Evolutionary conservation across 2,797 vertebrate species (phyloP).

Genomic region (Eidolon dupreanum): DNA sequence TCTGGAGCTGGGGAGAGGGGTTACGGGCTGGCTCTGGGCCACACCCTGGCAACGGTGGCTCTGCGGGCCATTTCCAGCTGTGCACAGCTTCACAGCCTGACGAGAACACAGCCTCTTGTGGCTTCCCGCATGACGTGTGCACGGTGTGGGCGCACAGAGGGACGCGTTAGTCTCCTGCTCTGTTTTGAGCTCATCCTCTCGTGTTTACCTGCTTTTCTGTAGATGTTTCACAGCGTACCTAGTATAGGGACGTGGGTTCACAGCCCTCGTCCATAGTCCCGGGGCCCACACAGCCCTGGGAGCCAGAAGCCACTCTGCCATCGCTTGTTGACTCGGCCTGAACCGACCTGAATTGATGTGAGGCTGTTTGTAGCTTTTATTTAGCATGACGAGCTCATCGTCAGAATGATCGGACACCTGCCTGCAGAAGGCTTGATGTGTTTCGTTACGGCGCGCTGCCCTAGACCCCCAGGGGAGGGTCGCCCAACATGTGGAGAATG

Average conservation of each 20-base stretch:
- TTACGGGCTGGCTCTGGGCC: fast-evolving
- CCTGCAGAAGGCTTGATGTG: not conserved
- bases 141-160: not conserved
- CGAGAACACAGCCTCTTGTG: fast-evolving
- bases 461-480: not conserved
- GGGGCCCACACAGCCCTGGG: not conserved
- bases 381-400: not conserved
- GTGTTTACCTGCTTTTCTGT: not conserved
- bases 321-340: not conserved
- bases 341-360: not conserved
- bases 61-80: not conserved
- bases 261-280: not conserved
- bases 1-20: not conserved
- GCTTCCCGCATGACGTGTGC: not conserved
- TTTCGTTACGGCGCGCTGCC: not conserved
- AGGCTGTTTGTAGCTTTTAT: not conserved
- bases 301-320: not conserved
- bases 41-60: not conserved
- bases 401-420: not conserved
- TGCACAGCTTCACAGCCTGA: no score
- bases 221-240: not conserved
- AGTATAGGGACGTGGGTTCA: not conserved
- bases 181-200: not conserved
- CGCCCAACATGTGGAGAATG: fast-evolving
- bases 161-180: not conserved